Evolutionary conservation across 2,888 invertebrate genomes (phyloP), one percentile per base, ranked within the genome.

Genomic region (Standfussiana lucernea): DNA sequence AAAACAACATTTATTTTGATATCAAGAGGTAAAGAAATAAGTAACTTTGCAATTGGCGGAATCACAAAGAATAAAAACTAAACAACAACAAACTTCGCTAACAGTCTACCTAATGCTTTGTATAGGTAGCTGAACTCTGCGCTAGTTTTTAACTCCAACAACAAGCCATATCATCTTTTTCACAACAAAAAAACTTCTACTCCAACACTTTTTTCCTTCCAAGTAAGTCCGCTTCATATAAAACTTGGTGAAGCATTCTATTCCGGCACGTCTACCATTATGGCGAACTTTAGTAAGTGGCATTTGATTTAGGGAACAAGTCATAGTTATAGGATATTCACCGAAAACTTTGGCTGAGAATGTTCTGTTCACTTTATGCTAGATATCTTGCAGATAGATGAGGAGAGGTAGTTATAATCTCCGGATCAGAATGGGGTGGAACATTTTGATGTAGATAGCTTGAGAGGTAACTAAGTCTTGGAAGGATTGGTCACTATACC

Each of bases 271-370:
- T 77, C 75, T 79, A 70, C 80, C 85, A 77, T 83, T 75, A 80
- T 75, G 77, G 77, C 64, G 74, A 87, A 88, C 80, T 88, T 88
- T 79, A 65, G 80, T 86, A 88, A 88, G 87, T 85, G 87, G 83
- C 88, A 74, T 88, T 88, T 88, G 87, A 88, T 88, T 88, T 88
- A 88, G 79, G 80, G 81, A 78, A 83, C 86, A 79, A 78, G 79
- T 82, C 80, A 72, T 86, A 83, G 83, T 80, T 80, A 82, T 72
- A 78, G 73, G 80, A 86, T 80, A 79, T 80, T 85, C 85, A 32
- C 68, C 65, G 69, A 77, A 86, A 88, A 86, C 82, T 88, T 88
- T 66, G 61, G 72, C 83, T 65, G 53, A 50, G 56, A 75, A 61
- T 81, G 75, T 71, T 80, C 75, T 35, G 75, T 75, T 75, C 67